Evolutionary conservation across 1,140 invertebrate species (phyloP).

Genomic region (Drosophila lacteicornis): DNA sequence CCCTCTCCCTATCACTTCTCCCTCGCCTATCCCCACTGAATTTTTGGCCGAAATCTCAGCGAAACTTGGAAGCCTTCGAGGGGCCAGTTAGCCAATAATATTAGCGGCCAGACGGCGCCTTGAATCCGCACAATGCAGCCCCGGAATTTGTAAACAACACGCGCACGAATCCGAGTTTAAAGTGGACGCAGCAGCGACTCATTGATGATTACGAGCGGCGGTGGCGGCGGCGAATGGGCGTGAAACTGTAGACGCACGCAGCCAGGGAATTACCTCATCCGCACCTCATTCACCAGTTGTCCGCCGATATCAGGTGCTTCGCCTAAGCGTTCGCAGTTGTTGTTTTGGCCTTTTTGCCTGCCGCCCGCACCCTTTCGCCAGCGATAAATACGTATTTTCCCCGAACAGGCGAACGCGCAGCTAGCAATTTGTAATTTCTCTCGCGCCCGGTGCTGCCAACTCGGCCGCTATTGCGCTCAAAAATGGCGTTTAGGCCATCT

Average conservation of each 20-base stretch:
- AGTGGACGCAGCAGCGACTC: slow-evolving; percentile 40
- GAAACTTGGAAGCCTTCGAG: slow-evolving; percentile 14
- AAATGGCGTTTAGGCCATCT: slow-evolving; percentile 62
- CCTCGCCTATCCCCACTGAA: slow-evolving; percentile 8
- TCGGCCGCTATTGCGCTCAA: slow-evolving; percentile 29
- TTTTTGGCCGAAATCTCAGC: slow-evolving; percentile 51
- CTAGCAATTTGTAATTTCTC: slow-evolving; percentile 63
- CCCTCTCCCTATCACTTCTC: slow-evolving; percentile 13
- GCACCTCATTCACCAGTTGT: slow-evolving; percentile 48
- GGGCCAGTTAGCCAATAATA: background rate
- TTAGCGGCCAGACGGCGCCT: slow-evolving; percentile 31
- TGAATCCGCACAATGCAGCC: slow-evolving; percentile 43
- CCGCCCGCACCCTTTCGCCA: slow-evolving; percentile 36
- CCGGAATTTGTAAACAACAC: slow-evolving; percentile 70
- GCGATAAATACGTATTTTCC: slow-evolving; percentile 65
- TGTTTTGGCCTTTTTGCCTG: slow-evolving; percentile 51
- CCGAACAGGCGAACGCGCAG: slow-evolving; percentile 38
- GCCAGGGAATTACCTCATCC: slow-evolving; percentile 78
- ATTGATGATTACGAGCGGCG: slow-evolving; percentile 74
- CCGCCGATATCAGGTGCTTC: slow-evolving; percentile 50
- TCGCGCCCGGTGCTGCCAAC: slow-evolving; percentile 61
- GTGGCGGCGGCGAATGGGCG: slow-evolving; percentile 51
- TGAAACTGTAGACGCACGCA: slow-evolving; percentile 76
- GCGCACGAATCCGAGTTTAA: slow-evolving; percentile 68
- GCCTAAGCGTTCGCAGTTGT: slow-evolving; percentile 22